Evolutionary conservation across 2,888 invertebrate genomes (phyloP), one percentile per base, ranked within the genome.

Genomic region (Callinectes sapidus): DNA sequence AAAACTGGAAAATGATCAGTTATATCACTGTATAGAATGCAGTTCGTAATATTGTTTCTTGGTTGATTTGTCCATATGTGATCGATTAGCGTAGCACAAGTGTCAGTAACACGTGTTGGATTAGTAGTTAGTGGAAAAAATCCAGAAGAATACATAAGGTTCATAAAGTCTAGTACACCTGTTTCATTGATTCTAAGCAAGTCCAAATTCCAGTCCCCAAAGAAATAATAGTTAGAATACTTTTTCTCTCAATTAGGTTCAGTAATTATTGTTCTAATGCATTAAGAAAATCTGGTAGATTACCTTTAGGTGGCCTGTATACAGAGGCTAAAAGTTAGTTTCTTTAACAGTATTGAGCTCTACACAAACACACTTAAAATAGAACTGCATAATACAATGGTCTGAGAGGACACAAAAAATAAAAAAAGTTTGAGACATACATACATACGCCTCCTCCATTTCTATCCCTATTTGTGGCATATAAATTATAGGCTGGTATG

Each of bases 91-190:
- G 81, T 81, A 16, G 81, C 35, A 81, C 81, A 5, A 10, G 23
- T 81, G 28, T 81, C 28, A 81, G 81, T 32, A 32, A n/a, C 81
- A 0, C n/a, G 0, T 0, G 81, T 81, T 81, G 81, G 81, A 0
- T 81, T 81, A n/a, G 81, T 81, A 28, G 81, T 81, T 81, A 81
- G 2, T 81, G 81, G n/a, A n/a, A 81, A 81, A 81, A 81, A 81
- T 32, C 81, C 81, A 81, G n/a, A 28, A n/a, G 28, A 81, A 81
- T 81, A 81, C 81, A n/a, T n/a, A n/a, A n/a, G n/a, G n/a, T n/a
- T n/a, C n/a, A n/a, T n/a, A n/a, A n/a, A n/a, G n/a, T n/a, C n/a
- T n/a, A n/a, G n/a, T n/a, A n/a, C n/a, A n/a, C n/a, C n/a, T n/a
- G n/a, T n/a, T n/a, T n/a, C n/a, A n/a, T n/a, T n/a, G n/a, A n/a